Evolutionary conservation across 1,140 invertebrate species (phyloP).

Genomic region (Drosophila subpulchrella): DNA sequence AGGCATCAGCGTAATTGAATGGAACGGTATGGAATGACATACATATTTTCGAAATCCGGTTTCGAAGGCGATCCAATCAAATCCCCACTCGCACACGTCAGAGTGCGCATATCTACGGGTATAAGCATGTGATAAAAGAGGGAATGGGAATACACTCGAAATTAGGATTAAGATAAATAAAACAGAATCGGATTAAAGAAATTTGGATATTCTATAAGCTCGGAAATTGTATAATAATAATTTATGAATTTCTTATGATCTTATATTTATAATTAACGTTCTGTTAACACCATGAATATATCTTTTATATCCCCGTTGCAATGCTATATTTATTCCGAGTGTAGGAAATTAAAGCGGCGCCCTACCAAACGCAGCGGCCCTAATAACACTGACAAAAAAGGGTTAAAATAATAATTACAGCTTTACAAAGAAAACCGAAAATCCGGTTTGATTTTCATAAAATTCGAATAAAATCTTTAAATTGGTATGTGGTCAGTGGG

Average conservation of each 20-base stretch:
- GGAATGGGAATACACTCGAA: slow-evolving; percentile 9
- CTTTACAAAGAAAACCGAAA: slow-evolving; percentile 59
- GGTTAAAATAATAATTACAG: slow-evolving; percentile 55
- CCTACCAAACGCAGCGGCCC: slow-evolving; percentile 48
- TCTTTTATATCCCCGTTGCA: too few species aligned
- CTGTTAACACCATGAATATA: too few species aligned
- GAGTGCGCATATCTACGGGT: slow-evolving; percentile 8
- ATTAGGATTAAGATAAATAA: neutral
- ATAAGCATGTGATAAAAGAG: slow-evolving; percentile 34
- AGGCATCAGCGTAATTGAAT: slow-evolving; percentile 45
- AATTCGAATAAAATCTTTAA: slow-evolving; percentile 56
- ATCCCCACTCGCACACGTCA: slow-evolving; percentile 27
- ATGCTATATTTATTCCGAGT: neutral
- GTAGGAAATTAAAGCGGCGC: slow-evolving; percentile 47
- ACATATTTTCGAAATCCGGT: slow-evolving; percentile 74
- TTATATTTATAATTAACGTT: too few species aligned
- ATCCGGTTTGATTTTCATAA: slow-evolving; percentile 72
- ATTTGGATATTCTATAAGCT: too few species aligned
- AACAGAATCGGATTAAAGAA: neutral
- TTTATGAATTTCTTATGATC: too few species aligned
- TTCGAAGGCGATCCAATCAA: slow-evolving; percentile 71
- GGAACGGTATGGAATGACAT: slow-evolving; percentile 50
- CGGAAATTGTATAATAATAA: too few species aligned
- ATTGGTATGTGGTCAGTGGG: neutral
- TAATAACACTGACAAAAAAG: slow-evolving; percentile 24